These are phyloP conservation scores for Halichoeres trimaculatus DNA, from an alignment of 2,113 vertebrate species.

Conservation along the genomic window DNA sequence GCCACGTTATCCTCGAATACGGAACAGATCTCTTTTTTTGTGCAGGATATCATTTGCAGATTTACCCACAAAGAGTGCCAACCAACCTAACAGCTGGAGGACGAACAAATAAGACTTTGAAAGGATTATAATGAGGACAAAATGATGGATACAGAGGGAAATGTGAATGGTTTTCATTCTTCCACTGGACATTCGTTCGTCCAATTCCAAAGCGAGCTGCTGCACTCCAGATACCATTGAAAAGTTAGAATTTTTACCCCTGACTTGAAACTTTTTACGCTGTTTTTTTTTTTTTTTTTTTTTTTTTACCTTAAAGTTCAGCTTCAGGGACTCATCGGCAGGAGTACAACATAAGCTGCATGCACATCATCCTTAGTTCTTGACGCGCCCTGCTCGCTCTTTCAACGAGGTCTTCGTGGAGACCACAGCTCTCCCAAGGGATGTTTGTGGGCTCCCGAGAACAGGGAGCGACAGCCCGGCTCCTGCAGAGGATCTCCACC, in stretches of 20 bases:
- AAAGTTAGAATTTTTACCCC: background rate
- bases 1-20: background rate
- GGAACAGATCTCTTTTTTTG: background rate
- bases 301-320: background rate
- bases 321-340: background rate
- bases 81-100: conserved; percentile 5
- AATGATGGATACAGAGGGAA: conserved; percentile 33
- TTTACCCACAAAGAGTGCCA: background rate
- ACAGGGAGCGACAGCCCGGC: conserved; percentile 72
- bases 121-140: conserved; percentile 14
- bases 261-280: background rate
- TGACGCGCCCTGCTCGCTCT: background rate
- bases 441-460: conserved; percentile 66
- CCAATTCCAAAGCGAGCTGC: conserved; percentile 11
- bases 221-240: conserved; percentile 7
- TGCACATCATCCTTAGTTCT: background rate
- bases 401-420: conserved; percentile 32
- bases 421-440: conserved; percentile 48
- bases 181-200: conserved; percentile 35
- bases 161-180: background rate
- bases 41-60: background rate
- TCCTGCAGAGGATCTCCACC: conserved; percentile 61
- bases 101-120: background rate
- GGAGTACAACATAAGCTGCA: background rate
- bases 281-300: background rate